Conservation (phyloP, 2,888 invertebrate species). For the Andrena bucephala region DNA sequence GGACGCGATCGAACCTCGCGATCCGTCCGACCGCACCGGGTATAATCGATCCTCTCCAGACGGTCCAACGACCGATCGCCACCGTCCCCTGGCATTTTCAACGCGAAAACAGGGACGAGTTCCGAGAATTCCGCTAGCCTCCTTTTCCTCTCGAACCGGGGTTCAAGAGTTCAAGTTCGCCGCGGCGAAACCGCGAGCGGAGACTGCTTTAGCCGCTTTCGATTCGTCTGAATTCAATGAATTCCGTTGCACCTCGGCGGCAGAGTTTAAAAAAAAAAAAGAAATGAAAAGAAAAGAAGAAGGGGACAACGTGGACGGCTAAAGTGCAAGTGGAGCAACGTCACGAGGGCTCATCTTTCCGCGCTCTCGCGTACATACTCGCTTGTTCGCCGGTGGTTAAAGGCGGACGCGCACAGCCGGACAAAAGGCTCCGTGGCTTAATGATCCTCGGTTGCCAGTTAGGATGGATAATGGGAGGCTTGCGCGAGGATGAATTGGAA, state of each 20-base stretch:
- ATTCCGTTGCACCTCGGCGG: too few relatives aligned
- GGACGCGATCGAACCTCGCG: constrained; percentile 23
- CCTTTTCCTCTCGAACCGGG: neutral
- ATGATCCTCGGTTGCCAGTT: constrained; percentile 71
- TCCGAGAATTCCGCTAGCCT: neutral
- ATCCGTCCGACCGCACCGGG: neutral
- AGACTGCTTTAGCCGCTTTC: too few relatives aligned
- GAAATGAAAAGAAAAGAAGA: neutral
- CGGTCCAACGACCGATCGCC: constrained; percentile 2
- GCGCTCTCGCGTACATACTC: constrained; percentile 26
- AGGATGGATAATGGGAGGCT: constrained; percentile 70
- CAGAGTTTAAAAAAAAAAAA: neutral
- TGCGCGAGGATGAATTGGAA: constrained; percentile 72
- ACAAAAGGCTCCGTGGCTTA: constrained; percentile 71
- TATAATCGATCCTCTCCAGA: constrained; percentile 13
- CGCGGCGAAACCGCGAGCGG: constrained; percentile 13
- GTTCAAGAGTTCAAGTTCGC: neutral
- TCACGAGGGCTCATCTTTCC: constrained; percentile 21
- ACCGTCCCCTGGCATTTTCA: neutral
- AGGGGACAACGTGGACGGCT: neutral
- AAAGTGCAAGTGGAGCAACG: constrained; percentile 49
- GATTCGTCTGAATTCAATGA: too few relatives aligned
- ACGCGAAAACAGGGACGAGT: neutral
- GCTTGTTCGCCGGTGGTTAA: constrained; percentile 36
- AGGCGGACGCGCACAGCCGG: constrained; percentile 48